phyloP scores from a whole-genome alignment of 2,888 invertebrate genomes.

The Arrhopalites spinosus region DNA sequence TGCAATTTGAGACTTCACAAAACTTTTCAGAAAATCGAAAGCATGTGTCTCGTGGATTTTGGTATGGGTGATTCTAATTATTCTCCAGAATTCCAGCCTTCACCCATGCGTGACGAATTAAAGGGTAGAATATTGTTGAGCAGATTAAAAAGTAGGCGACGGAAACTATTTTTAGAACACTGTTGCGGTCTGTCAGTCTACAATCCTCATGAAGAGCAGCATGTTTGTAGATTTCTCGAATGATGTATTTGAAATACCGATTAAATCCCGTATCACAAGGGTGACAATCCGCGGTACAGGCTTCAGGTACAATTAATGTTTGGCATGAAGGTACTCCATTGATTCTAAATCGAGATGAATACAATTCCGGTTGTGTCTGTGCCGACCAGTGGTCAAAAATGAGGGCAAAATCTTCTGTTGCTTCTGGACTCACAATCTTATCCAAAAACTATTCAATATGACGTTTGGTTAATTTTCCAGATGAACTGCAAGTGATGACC shows the following conservation, averaged over 20 bases:
- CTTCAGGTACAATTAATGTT: not conserved
- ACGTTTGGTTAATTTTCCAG: not conserved
- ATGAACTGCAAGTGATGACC: not conserved
- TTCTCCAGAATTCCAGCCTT: not conserved
- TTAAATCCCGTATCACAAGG: not conserved
- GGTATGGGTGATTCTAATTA: too few species aligned
- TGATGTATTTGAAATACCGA: not conserved
- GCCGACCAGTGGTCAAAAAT: not conserved
- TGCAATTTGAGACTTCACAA: not conserved
- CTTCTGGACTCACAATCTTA: not conserved
- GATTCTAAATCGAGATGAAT: not conserved
- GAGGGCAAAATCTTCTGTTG: not conserved
- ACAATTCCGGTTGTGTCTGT: not conserved
- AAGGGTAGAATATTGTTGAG: not conserved
- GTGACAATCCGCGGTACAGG: not conserved
- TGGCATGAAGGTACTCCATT: not conserved
- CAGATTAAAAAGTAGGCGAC: not conserved
- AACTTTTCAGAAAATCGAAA: not conserved
- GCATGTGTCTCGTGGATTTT: not conserved
- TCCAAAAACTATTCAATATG: slow-evolving; percentile 10
- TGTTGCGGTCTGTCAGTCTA: not conserved
- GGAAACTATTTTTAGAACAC: not conserved
- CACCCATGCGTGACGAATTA: not conserved
- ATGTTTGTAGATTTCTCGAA: not conserved
- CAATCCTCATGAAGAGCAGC: not conserved